Evolutionary conservation across 2,113 vertebrate species (phyloP), one percentile per base, ranked within the genome.

Genomic region (Oxyura jamaicensis): DNA sequence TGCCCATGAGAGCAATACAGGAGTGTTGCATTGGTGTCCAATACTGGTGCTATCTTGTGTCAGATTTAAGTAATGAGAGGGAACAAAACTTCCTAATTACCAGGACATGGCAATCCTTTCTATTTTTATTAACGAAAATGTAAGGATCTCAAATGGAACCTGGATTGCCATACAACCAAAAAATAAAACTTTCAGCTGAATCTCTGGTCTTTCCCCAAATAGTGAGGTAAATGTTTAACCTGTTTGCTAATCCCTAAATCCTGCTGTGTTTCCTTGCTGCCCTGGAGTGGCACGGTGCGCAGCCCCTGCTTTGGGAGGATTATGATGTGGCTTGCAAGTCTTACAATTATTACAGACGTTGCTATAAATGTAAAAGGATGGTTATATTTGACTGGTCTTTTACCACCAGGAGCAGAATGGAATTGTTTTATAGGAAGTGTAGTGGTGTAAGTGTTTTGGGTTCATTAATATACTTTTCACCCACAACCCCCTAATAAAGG

Each of bases 241-340:
- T 65, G 12, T 59, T 76, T 77, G 35, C n/a, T 84, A 26, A 48
- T 86, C 18, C 68, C 17, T 39, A 13, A 52, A n/a, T 33, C 13
- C 22, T 2, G 1, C 12, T 73, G 48, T 0, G 2, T 67, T 89
- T 81, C 25, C 17, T 33, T 44, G 39, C 16, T 2, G 0, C 19
- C 44, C 39, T 1, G 1, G 52, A 36, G 18, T 67, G 26, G 71
- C 36, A 68, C 33, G 10, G 29, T 16, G 8, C 25, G 22, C 41
- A 79, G 16, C 11, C 3, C 33, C 7, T n/a, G 31, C 65, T 81
- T 60, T 81, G 33, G 16, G 50, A 82, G 36, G 91, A 91, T 26
- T 81, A 35, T 21, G 11, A 81, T 25, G 29, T 50, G 29, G 39
- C 50, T 77, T 84, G 52, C 7, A 33, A 77, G 15, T 55, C 48